These are phyloP conservation scores for Magallana nippona DNA, from an alignment of 2,888 invertebrate species.

Conservation along the genomic window DNA sequence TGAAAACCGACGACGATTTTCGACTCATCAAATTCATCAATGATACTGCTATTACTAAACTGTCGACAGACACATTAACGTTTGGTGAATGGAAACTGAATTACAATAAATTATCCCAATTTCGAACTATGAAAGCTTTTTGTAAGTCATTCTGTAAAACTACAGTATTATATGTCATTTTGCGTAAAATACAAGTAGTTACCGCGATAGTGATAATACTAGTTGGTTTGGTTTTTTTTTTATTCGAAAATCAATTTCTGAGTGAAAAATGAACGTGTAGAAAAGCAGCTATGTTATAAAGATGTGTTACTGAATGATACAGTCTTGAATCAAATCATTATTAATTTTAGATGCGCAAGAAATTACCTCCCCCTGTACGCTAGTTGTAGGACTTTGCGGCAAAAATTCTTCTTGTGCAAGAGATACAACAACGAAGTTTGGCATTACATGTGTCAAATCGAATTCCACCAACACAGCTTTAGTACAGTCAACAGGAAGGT, in stretches of 20 bases:
- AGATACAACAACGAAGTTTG: background rate
- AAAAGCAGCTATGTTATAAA: too few species aligned
- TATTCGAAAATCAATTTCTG: too few species aligned
- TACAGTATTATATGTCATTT: too few species aligned
- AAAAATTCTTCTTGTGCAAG: background rate
- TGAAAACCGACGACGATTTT: background rate
- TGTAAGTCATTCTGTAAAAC: background rate
- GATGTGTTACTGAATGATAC: too few species aligned
- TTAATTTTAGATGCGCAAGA: background rate
- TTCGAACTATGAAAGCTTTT: slow-evolving; percentile 2
- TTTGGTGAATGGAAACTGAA: background rate
- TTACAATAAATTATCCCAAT: background rate
- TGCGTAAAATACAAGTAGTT: too few species aligned
- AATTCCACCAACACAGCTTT: background rate
- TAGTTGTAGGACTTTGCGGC: background rate
- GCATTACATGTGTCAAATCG: background rate
- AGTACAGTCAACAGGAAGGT: background rate
- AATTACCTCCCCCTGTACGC: background rate
- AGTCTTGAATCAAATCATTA: too few species aligned
- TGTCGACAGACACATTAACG: background rate
- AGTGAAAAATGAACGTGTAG: too few species aligned
- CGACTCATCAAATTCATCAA: background rate
- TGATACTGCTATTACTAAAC: background rate
- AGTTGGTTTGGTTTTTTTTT: too few species aligned
- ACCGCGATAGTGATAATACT: too few species aligned